Percentiles rank a stretch among this genome's conserved stretches.
Conservation (phyloP, 2,888 invertebrate species). For the Drosophila paramelanica region DNA sequence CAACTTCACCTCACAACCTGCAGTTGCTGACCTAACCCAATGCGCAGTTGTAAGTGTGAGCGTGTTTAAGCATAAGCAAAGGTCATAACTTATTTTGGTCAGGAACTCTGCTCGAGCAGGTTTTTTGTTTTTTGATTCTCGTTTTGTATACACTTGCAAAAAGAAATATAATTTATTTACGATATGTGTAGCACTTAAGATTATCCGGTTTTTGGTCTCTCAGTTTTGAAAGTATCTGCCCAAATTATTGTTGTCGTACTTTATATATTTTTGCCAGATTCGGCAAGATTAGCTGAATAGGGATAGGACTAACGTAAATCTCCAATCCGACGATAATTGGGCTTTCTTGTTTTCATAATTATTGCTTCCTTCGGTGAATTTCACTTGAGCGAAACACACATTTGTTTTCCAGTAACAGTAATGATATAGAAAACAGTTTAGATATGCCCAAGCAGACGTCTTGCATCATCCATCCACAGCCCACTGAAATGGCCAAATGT, state of each 20-base stretch:
- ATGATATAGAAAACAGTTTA: conserved; percentile 2
- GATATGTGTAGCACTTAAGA: too few species aligned
- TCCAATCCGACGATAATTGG: too few species aligned
- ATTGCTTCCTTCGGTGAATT: conserved; percentile 12
- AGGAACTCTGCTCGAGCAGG: too few species aligned
- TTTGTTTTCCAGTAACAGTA: conserved; percentile 2
- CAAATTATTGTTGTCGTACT: too few species aligned
- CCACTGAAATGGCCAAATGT: conserved; percentile 10
- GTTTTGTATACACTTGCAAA: too few species aligned
- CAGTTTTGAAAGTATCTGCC: too few species aligned
- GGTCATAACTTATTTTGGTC: not conserved
- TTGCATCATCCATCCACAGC: conserved; percentile 29
- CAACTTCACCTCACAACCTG: not conserved
- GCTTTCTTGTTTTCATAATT: not conserved
- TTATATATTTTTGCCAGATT: too few species aligned
- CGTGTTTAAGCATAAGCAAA: not conserved
- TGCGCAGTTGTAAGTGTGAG: not conserved
- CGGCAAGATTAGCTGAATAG: too few species aligned
- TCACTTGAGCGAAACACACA: conserved; percentile 31
- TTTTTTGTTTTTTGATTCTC: too few species aligned
- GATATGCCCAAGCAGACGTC: conserved; percentile 2
- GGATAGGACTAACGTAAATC: too few species aligned
- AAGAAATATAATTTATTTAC: too few species aligned
- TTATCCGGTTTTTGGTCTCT: too few species aligned
- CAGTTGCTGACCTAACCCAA: conserved; percentile 3